Percentiles rank a stretch among this genome's conserved stretches.
phyloP scores from a whole-genome alignment of 2,888 invertebrate species.

The Cerastis rubricosa region DNA sequence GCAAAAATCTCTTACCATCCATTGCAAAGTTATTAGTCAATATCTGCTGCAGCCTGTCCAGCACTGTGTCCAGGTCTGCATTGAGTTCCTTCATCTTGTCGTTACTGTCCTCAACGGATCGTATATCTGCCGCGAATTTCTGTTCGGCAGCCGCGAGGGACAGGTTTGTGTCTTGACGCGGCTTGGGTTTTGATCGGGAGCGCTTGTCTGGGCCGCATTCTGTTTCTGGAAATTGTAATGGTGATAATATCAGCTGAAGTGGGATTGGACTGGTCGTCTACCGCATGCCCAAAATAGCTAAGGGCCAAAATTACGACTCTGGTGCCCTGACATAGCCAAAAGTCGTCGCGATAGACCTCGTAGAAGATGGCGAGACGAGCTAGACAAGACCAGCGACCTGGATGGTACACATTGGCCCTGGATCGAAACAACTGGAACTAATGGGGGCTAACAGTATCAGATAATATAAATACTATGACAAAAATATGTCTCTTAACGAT shows the following conservation, averaged over 20 bases:
- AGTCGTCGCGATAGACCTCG: too few species aligned
- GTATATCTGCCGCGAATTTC: constrained; percentile 84
- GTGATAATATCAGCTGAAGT: too few species aligned
- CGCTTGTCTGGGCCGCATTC: constrained; percentile 68
- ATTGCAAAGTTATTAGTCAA: constrained; percentile 92
- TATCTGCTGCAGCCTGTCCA: constrained; percentile 93
- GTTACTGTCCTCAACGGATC: constrained; percentile 81
- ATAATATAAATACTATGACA: neutral
- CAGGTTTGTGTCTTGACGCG: constrained; percentile 57
- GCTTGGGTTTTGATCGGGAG: constrained; percentile 7
- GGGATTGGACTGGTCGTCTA: too few species aligned
- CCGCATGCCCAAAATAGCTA: too few species aligned
- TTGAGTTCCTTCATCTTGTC: constrained; percentile 90
- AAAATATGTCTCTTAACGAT: neutral
- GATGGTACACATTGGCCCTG: too few species aligned
- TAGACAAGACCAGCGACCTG: too few species aligned
- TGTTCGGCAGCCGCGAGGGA: constrained; percentile 76
- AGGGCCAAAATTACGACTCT: too few species aligned
- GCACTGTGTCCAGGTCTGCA: constrained; percentile 92
- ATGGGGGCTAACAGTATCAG: too few species aligned
- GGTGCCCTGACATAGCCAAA: too few species aligned
- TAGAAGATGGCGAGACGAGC: too few species aligned
- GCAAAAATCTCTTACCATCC: constrained; percentile 77
- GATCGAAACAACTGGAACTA: too few species aligned
- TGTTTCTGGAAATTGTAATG: constrained; percentile 67